Base-by-base conservation (phyloP, 2,797 vertebrate genomes). In the Sebastiscus tertius region DNA sequence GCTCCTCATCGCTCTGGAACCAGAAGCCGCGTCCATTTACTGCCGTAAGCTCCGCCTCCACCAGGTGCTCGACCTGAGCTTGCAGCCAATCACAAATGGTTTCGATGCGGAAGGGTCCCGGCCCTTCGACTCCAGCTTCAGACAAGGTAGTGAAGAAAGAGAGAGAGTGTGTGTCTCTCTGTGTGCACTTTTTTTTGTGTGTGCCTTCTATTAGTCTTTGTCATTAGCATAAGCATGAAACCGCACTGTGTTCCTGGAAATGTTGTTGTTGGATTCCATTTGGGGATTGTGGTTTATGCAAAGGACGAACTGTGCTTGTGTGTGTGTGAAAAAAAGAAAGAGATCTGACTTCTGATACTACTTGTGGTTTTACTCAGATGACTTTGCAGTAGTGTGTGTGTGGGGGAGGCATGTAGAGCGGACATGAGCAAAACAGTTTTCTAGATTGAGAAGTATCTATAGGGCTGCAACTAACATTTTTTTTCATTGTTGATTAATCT, bases 11-110 rank as follows among this genome's bases (percentile, higher is more conserved):
- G 98, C 98, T 0, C 95, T 99, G 61, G 98, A 99, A 84, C 98
- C 98, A 0, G 98, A 99, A 87, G 98, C 98, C 0, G 98, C 98
- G 1, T 99, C 98, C 49, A 98, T 99, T 24, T 99, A 99, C 88
- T 98, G 98, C 91, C 92, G 98, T 0, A 99, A 98, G 79, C 97
- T 99, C 27, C 97, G 97, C 14, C 96, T 98, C 61, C 97, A 98
- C 91, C 98, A 99, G 82, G 96, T 99, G 80, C 93, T 97, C 1
- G 98, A 99, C 85, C 96, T 99, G 64, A 98, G 97, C 92, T 84
- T 94, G 85, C 95, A 94, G 49, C 93, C 95, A 65, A 81, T 95
- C 0, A 87, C 92, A 42, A 92, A 94, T 0, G 96, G 97, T 78
- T 84, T 96, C 1, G 94, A 96, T 0, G 11, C 88, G 0, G 95